These are phyloP conservation scores for Salticus scenicus DNA, from an alignment of 2,888 invertebrate species.

Conservation along the genomic window DNA sequence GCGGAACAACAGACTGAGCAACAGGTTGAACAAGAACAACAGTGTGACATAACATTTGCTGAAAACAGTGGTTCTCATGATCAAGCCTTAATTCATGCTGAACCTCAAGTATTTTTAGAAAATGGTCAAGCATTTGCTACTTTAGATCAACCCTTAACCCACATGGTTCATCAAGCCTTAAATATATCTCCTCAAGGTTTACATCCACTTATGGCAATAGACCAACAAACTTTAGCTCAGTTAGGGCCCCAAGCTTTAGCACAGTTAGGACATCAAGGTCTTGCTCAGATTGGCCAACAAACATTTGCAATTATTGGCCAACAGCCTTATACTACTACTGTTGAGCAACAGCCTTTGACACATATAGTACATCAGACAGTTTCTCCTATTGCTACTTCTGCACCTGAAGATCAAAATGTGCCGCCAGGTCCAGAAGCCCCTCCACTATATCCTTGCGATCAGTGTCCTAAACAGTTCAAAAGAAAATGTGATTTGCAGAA, in stretches of 20 bases:
- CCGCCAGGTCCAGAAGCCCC: constrained; percentile 58
- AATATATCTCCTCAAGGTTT: constrained; percentile 52
- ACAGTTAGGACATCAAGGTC: constrained; percentile 53
- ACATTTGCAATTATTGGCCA: constrained; percentile 66
- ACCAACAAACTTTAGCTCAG: constrained; percentile 53
- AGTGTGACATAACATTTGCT: constrained; percentile 55
- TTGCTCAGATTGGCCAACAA: constrained; percentile 60
- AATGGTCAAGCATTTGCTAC: constrained; percentile 53
- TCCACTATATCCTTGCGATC: constrained; percentile 39
- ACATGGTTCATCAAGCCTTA: constrained; percentile 58
- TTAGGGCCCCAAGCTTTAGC: constrained; percentile 48
- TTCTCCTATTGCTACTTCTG: constrained; percentile 24
- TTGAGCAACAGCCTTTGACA: constrained; percentile 55
- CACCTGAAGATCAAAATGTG: constrained; percentile 45
- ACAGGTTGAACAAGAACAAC: constrained; percentile 1
- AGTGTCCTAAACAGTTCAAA: constrained; percentile 56
- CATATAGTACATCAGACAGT: constrained; percentile 58
- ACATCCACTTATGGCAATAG: constrained; percentile 49
- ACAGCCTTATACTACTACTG: constrained; percentile 53
- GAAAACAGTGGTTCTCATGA: constrained; percentile 66
- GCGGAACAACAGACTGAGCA: not conserved
- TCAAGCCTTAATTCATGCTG: constrained; percentile 49
- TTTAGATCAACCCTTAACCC: constrained; percentile 56
- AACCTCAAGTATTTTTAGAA: constrained; percentile 57
- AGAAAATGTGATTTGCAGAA: constrained; percentile 60